Conservation (phyloP, 2,888 invertebrate species). For the Glyphotaelius pellucidus region DNA sequence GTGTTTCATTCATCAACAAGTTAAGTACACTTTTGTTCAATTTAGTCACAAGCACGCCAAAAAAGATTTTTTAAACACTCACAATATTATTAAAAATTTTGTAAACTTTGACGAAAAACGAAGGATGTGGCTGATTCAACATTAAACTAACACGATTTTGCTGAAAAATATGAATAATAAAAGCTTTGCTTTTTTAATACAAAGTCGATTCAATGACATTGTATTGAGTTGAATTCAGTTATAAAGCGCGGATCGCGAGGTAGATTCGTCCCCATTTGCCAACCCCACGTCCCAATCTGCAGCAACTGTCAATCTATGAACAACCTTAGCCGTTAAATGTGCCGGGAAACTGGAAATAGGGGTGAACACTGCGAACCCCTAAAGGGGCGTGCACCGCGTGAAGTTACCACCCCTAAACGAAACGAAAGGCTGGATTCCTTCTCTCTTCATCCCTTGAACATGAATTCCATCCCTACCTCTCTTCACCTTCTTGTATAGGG, state of each 20-base stretch:
- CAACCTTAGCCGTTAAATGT: constrained; percentile 35
- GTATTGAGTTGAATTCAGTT: not conserved
- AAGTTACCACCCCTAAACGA: constrained; percentile 44
- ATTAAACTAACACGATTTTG: not conserved
- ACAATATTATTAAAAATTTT: not conserved
- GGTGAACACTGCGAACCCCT: constrained; percentile 8
- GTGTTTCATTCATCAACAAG: not conserved
- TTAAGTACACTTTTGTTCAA: not conserved
- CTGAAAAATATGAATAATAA: too few relatives aligned
- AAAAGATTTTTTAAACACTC: not conserved
- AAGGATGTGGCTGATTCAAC: not conserved
- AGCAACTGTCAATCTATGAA: constrained; percentile 36
- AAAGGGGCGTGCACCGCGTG: constrained; percentile 2
- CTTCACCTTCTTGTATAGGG: not conserved
- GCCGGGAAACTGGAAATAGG: constrained; percentile 36
- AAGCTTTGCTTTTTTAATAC: not conserved
- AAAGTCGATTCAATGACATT: not conserved
- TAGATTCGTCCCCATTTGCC: not conserved
- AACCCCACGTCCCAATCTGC: constrained; percentile 16
- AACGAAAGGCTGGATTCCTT: not conserved
- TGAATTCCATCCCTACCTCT: constrained; percentile 7
- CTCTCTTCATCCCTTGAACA: constrained; percentile 37
- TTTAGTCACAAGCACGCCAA: not conserved
- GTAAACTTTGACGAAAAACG: not conserved
- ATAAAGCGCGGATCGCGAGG: not conserved